Evolutionary conservation across 2,113 vertebrate species (phyloP).

Genomic region (Myrmecobius fasciatus): DNA sequence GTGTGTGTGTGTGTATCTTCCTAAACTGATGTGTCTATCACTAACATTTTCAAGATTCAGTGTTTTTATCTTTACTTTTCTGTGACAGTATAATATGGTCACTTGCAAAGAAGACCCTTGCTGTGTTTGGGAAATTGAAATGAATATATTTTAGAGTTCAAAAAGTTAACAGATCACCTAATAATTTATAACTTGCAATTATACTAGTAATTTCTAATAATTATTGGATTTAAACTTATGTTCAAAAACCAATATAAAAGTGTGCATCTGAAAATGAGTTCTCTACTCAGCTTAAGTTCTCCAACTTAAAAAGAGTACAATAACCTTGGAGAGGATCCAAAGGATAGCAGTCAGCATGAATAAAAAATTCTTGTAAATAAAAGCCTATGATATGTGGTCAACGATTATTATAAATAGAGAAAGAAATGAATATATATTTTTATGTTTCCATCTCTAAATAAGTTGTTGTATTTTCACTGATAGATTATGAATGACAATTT

Average conservation of each 20-base stretch:
- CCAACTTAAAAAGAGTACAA: neutral
- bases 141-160: neutral
- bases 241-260: neutral
- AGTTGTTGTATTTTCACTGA: neutral
- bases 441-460: neutral
- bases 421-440: neutral
- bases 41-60: slow-evolving; percentile 3
- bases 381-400: neutral
- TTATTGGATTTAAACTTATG: neutral
- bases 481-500: neutral
- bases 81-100: neutral
- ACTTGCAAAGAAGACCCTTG: neutral
- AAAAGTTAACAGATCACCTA: neutral
- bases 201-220: neutral
- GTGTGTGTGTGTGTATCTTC: neutral
- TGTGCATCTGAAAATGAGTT: neutral
- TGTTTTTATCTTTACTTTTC: neutral
- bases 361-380: neutral
- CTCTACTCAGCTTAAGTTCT: neutral
- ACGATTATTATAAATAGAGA: neutral
- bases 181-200: neutral
- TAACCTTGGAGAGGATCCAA: neutral
- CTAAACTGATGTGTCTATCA: neutral
- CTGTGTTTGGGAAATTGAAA: neutral
- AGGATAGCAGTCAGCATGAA: neutral